Evolutionary conservation across 92 coral and sea anemone genomes (phyloP), one percentile per base, ranked within the genome.

Genomic region (Epizoanthus illoricatus): DNA sequence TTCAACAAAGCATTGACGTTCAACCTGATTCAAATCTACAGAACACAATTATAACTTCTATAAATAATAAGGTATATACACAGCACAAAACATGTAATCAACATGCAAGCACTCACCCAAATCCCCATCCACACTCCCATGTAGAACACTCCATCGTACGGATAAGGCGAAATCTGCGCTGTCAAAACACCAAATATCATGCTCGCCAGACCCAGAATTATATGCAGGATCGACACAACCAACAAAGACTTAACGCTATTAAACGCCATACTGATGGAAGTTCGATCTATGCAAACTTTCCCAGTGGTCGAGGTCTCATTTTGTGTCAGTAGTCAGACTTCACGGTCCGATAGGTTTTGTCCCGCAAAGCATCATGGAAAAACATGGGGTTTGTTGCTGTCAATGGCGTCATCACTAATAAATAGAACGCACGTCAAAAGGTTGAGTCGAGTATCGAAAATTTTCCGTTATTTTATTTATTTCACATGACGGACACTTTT

Each of bases 121-220:
- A 74, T 83, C 11, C 97, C 97, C 28, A 93, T 86, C 97, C 97
- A 93, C n/a, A 93, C 84, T 33, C 97, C 97, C 92, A 93, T 91
- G 15, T 94, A 93, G 76, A 86, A 93, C 9, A 91, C 70, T 10
- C 97, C 97, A 62, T 65, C 39, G 74, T 89, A 84, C 19, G 82
- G 87, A 24, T 76, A 79, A 4, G 94, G 88, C 42, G 74, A 43
- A 2, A 86, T 85, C 45, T 88, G 75, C 16, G 88, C 79, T 3
- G 97, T 66, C 58, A 89, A 92, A 5, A 88, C 65, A 40, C 97
- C 97, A 4, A 80, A 73, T 28, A 76, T 81, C 0, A 87, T 45
- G 7, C 90, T 68, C 54, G 91, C 36, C 21, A 91, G 73, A 5
- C 91, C 97, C 6, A 91, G 88, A 21, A 80, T 56, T 2, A 93